A percentile compares a stretch with the other conserved stretches of the same genome.
These are phyloP conservation scores for Meleagris gallopavo DNA, from an alignment of 2,113 vertebrate genomes.

Conservation along the genomic window DNA sequence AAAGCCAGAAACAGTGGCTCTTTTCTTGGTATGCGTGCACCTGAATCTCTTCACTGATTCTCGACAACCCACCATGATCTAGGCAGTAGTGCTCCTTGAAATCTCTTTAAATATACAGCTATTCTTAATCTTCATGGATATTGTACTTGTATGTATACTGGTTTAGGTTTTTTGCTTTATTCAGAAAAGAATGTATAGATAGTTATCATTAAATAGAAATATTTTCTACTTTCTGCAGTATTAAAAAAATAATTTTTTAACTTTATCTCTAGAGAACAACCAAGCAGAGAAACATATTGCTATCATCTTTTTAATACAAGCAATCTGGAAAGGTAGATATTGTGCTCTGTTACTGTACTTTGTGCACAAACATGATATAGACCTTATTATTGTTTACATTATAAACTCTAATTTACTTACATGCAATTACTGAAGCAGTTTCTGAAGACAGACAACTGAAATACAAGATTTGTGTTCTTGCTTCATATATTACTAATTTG, in stretches of 20 bases:
- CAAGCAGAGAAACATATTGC: neutral
- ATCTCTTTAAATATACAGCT: neutral
- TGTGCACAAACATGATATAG: neutral
- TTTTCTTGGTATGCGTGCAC: neutral
- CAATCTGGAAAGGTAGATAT: constrained; percentile 29
- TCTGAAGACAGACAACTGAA: neutral
- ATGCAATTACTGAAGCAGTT: neutral
- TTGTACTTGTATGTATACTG: neutral
- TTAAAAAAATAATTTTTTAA: neutral
- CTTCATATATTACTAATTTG: constrained; percentile 1
- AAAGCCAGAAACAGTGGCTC: neutral
- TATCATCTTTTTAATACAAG: constrained; percentile 2
- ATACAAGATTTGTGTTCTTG: neutral
- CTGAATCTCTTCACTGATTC: neutral
- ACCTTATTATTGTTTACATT: constrained; percentile 17
- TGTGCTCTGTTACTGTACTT: neutral
- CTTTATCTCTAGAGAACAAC: constrained; percentile 30
- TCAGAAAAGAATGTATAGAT: neutral
- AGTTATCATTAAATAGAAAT: neutral
- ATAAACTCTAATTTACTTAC: constrained; percentile 15
- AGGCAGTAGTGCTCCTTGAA: neutral
- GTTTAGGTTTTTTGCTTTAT: neutral
- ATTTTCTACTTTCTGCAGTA: neutral
- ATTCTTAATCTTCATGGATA: neutral
- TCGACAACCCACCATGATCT: neutral